phyloP scores from a whole-genome alignment of 2,113 vertebrate genomes.

The Motacilla tschutschensis region DNA sequence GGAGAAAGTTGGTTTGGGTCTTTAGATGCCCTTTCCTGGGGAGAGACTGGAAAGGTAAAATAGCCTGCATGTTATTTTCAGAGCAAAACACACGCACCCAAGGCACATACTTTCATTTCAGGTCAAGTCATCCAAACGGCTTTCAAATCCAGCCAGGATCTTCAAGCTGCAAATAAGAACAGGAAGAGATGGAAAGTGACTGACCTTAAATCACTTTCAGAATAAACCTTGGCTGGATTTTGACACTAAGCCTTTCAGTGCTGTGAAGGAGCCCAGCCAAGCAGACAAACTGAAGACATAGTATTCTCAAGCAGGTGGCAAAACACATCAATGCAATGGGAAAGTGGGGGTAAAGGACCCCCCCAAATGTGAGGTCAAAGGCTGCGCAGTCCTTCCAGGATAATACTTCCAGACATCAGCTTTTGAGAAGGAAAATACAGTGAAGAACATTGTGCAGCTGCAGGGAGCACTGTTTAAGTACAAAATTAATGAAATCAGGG shows the following conservation, averaged over 20 bases:
- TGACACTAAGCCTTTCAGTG: not conserved
- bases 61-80: not conserved
- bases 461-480: not conserved
- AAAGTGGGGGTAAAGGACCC: fast-evolving
- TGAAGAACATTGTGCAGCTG: not conserved
- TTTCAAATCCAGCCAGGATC: not conserved
- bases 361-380: not conserved
- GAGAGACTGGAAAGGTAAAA: not conserved
- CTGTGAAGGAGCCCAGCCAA: not conserved
- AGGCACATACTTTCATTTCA: not conserved
- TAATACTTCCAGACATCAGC: not conserved
- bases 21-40: not conserved
- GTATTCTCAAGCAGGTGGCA: not conserved
- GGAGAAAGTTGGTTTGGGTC: not conserved
- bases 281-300: not conserved
- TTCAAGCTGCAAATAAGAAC: not conserved
- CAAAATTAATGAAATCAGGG: not conserved
- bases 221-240: not conserved
- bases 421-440: not conserved
- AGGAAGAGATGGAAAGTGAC: not conserved
- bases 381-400: not conserved
- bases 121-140: not conserved
- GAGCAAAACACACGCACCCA: fast-evolving
- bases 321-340: not conserved
- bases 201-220: not conserved